Evolutionary conservation across 2,113 vertebrate genomes (phyloP), one percentile per base, ranked within the genome.

Genomic region (Pionites leucogaster): DNA sequence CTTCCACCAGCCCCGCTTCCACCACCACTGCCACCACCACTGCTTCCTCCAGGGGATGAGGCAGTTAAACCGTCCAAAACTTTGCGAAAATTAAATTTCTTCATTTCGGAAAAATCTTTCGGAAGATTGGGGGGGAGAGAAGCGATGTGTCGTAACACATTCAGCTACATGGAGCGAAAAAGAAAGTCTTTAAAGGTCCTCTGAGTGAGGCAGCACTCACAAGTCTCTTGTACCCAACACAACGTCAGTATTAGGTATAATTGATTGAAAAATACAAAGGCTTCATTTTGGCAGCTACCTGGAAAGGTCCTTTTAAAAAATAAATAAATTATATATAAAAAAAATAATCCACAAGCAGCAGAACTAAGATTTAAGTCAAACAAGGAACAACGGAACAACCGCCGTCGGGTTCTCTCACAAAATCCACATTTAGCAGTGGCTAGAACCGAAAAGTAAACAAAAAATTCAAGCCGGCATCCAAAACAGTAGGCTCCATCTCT

Each of bases 21-120:
- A 86, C 96, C 91, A 20, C 97, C 86, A 35, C 96, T 91, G 81
- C 97, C 97, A 69, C 97, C 65, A 41, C 97, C 94, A 31, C 97
- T 94, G 77, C 98, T 98, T 92, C 98, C 98, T 77, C 97, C 98
- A 2, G 99, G 99, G 57, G 99, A 99, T 62, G 99, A 99, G 91
- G 99, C 99, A 88, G 99, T 99, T 95, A 99, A 98, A 65, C 99
- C 99, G 95, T 99, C 99, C 98, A 99, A 95, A 98, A 99, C 99
- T 99, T 99, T 99, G 92, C 99, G 98, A 93, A 99, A 98, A 98
- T 98, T 98, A 92, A 98, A 99, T 98, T 99, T 99, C 99, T 99
- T 99, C 99, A 99, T 99, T 95, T 98, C 98, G 95, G 85, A 94
- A 93, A 96, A 97, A 97, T 86, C 85, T 95, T 68, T 97, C 31